A percentile compares a stretch with the other conserved stretches of the same genome.
These are phyloP conservation scores for Acanthaster planci DNA, from an alignment of 35 echinoderm and acorn worm species.

Conservation along the genomic window DNA sequence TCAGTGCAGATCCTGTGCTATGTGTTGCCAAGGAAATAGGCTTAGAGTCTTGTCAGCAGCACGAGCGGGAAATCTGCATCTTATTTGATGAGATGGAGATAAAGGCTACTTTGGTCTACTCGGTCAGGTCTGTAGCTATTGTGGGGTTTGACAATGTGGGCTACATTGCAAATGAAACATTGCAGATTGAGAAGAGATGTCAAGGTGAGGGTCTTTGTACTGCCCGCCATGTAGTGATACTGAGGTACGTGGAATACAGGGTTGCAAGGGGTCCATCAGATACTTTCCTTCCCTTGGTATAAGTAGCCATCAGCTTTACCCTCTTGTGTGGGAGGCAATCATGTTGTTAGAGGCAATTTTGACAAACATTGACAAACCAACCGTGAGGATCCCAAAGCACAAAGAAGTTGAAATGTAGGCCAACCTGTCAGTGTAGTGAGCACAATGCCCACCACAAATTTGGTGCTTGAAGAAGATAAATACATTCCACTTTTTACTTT, in stretches of 20 bases:
- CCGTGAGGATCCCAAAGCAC: no score
- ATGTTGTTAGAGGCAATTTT: slow-evolving; percentile 27
- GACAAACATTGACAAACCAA: no score
- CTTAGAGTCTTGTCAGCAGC: not conserved
- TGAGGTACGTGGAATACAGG: slow-evolving; percentile 57
- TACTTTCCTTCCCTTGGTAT: slow-evolving; percentile 20
- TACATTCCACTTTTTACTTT: no score
- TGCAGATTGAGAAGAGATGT: slow-evolving; percentile 16
- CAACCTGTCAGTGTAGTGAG: no score
- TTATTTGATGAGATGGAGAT: slow-evolving; percentile 65
- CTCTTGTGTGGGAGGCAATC: slow-evolving; percentile 10
- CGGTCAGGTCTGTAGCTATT: not conserved
- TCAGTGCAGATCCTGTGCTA: slow-evolving; percentile 10
- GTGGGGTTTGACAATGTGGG: slow-evolving; percentile 60
- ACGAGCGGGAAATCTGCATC: slow-evolving; percentile 25
- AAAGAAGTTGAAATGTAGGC: no score
- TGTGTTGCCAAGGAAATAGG: not conserved
- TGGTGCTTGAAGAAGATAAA: no score
- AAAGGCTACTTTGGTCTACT: slow-evolving; percentile 44
- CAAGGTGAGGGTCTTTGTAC: slow-evolving; percentile 4
- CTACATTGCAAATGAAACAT: slow-evolving; percentile 30
- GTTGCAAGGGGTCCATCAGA: not conserved
- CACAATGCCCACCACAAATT: no score
- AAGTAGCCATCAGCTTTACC: slow-evolving; percentile 42
- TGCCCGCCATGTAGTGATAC: slow-evolving; percentile 46